These are phyloP conservation scores for Stylophora pistillata DNA, from an alignment of 64 coral and sea anemone species.

Conservation along the genomic window DNA sequence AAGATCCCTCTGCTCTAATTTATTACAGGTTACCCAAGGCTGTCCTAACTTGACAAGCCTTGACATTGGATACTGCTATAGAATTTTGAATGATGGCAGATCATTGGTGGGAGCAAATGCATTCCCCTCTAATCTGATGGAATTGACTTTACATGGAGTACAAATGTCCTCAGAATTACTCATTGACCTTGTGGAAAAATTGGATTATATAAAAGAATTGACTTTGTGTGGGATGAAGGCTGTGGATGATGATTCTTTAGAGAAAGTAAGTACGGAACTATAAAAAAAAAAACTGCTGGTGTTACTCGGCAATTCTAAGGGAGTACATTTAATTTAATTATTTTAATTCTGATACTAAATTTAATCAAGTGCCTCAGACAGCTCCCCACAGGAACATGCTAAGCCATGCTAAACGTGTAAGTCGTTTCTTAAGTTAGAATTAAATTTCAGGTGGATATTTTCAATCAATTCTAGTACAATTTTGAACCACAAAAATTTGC, in stretches of 20 bases:
- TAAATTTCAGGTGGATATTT: too few species aligned
- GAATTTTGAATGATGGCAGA: slow-evolving; percentile 62
- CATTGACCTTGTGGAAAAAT: slow-evolving; percentile 24
- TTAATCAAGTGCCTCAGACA: too few species aligned
- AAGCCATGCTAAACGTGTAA: too few species aligned
- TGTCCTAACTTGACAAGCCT: slow-evolving; percentile 75
- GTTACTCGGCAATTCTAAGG: too few species aligned
- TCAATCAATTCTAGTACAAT: too few species aligned
- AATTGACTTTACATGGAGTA: slow-evolving; percentile 82
- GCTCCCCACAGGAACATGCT: too few species aligned
- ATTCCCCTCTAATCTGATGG: slow-evolving; percentile 65
- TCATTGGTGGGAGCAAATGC: slow-evolving; percentile 40
- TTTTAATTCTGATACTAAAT: too few species aligned
- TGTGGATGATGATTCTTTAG: slow-evolving; percentile 67
- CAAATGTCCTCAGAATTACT: slow-evolving; percentile 61
- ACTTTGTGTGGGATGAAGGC: slow-evolving; percentile 80
- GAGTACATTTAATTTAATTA: too few species aligned
- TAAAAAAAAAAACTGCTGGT: too few species aligned
- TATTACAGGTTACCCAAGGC: slow-evolving; percentile 47
- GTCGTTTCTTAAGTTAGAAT: too few species aligned
- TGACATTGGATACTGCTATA: slow-evolving; percentile 89
- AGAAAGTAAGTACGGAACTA: slow-evolving; percentile 47
- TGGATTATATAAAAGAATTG: slow-evolving; percentile 58
- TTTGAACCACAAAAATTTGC: too few species aligned
- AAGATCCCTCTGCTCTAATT: not conserved